Evolutionary conservation across 2,113 vertebrate genomes (phyloP), one percentile per base, ranked within the genome.

Genomic region (Thymallus thymallus): DNA sequence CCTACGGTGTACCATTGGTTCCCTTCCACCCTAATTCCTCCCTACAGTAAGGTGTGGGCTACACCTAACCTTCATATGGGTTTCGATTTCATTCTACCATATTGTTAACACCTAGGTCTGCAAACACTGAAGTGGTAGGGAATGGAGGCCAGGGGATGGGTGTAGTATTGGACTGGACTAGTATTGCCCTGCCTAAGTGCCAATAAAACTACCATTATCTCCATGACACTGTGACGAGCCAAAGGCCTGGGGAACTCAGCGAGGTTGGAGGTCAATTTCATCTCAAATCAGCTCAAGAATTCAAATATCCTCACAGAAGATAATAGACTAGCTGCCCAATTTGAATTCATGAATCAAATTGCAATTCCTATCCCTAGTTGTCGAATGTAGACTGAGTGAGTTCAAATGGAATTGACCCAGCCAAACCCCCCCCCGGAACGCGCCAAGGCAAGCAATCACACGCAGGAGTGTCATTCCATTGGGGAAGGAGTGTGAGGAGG

Each of bases 131-230:
- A 64, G 23, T 29, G 4, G 24, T 6, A 24, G 4, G 13, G 62
- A 51, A 51, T 14, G 4, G 5, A 18, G 5, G 16, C 24, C 13
- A 16, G 2, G 23, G 2, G 61, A 20, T 26, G 10, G 10, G 23
- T 24, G 22, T 13, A 26, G 22, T 10, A 9, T 13, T 20, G 81
- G 69, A 65, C 73, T 35, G 56, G 76, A 76, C 69, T 77, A 77
- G 74, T 80, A 63, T 29, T 16, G 35, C 35, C 9, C 48, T 4
- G 16, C 48, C 48, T 32, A 41, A 41, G n/a, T 65, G 66, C 71
- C 77, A 77, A 86, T 85, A 84, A 77, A 82, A 62, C 60, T 69
- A 20, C 62, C 67, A 80, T 83, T 82, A 82, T 66, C 4, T 0
- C 68, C 73, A 83, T 83, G 75, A 80, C 79, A 66, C 72, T 69